A percentile compares a stretch with the other conserved stretches of the same genome.
phyloP scores from a whole-genome alignment of 2,113 vertebrate species.

The Ancistrus triradiatus region DNA sequence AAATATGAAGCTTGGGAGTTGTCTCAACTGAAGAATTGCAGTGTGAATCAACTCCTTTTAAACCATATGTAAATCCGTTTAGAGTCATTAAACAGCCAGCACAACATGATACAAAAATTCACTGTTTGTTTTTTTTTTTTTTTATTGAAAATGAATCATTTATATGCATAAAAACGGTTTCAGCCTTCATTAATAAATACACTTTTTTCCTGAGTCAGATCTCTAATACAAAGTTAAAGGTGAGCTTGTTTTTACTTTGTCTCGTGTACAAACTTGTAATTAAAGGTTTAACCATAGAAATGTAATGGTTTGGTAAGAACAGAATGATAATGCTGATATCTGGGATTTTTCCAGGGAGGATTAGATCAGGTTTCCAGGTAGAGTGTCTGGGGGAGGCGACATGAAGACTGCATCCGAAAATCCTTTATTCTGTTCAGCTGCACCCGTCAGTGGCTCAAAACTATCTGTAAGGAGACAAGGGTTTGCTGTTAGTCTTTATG shows the following conservation, averaged over 20 bases:
- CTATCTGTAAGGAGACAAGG: constrained; percentile 47
- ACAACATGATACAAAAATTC: constrained; percentile 17
- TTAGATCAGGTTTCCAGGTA: constrained; percentile 51
- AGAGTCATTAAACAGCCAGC: neutral
- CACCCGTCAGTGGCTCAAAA: constrained; percentile 30
- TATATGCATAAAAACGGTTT: neutral
- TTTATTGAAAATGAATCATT: constrained; percentile 31
- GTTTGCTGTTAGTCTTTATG: neutral
- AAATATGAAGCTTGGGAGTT: no score
- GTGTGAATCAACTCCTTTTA: no score
- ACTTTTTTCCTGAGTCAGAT: constrained; percentile 20
- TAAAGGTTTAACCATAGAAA: constrained; percentile 4
- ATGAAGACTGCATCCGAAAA: constrained; percentile 46
- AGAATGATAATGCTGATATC: neutral
- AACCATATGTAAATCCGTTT: no score
- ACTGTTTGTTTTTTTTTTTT: neutral
- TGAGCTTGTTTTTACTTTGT: neutral
- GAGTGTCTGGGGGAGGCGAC: constrained; percentile 49
- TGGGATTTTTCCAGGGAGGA: neutral
- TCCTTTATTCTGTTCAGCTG: constrained; percentile 50
- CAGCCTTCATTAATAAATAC: constrained; percentile 31
- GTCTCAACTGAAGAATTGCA: no score
- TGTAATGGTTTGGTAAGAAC: neutral
- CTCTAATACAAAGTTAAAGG: neutral
- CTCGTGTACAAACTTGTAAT: neutral